Evolutionary conservation across 2,797 vertebrate species (phyloP).

Genomic region (Tenualosa ilisha): DNA sequence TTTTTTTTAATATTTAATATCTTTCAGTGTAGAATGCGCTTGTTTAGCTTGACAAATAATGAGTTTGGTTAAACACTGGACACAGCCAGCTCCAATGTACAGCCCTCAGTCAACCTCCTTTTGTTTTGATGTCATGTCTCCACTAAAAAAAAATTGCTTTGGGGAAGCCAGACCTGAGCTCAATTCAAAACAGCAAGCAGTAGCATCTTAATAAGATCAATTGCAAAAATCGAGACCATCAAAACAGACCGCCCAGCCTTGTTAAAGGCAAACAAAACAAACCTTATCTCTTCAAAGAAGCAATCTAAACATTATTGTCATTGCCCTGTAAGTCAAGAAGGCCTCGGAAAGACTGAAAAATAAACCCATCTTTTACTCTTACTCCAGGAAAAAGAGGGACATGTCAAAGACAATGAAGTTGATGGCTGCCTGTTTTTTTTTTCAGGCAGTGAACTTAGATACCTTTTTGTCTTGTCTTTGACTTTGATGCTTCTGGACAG

Average conservation of each 20-base stretch:
- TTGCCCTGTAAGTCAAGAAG: background rate
- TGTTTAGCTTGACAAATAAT: background rate
- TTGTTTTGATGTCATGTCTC: conserved; percentile 47
- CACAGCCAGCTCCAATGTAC: background rate
- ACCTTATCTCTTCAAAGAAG: conserved; percentile 2
- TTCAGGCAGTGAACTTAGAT: conserved; percentile 21
- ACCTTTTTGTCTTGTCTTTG: background rate
- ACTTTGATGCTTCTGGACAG: conserved; percentile 12
- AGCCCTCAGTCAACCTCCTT: background rate
- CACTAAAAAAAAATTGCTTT: conserved; percentile 45
- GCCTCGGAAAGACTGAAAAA: background rate
- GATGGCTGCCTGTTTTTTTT: conserved; percentile 15
- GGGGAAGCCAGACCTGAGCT: conserved; percentile 56
- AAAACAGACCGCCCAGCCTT: conserved; percentile 54
- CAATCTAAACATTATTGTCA: conserved; percentile 2
- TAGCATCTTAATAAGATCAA: conserved; percentile 60
- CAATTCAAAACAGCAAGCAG: conserved; percentile 49
- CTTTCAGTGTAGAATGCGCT: background rate
- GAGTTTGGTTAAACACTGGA: background rate
- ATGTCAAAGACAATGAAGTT: conserved; percentile 32
- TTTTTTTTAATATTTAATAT: background rate
- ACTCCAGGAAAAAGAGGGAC: conserved; percentile 12
- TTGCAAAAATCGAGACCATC: conserved; percentile 36
- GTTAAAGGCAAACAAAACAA: conserved; percentile 37
- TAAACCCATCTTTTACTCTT: background rate